Evolutionary conservation across 2,797 vertebrate species (phyloP).

Genomic region (Urosaurus nigricauda): DNA sequence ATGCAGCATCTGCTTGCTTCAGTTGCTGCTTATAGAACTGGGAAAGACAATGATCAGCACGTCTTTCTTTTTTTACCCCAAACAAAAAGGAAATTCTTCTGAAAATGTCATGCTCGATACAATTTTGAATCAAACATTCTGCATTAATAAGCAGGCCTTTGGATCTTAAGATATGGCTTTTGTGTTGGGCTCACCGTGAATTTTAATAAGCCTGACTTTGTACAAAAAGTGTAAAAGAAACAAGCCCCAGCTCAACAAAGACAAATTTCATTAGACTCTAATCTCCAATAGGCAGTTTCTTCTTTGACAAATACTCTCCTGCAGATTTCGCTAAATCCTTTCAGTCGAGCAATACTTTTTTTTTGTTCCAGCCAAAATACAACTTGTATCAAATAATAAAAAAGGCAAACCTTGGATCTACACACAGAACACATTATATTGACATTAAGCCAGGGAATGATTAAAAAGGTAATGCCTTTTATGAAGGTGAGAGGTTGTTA

Average conservation of each 20-base stretch:
- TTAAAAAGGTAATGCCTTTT: slow-evolving; percentile 36
- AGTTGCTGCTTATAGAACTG: slow-evolving; percentile 62
- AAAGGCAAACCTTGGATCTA: neutral
- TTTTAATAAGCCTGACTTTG: slow-evolving; percentile 66
- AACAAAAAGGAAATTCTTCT: slow-evolving; percentile 63
- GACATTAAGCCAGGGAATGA: neutral
- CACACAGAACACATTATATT: fast-evolving
- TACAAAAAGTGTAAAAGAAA: slow-evolving; percentile 46
- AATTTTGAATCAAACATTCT: slow-evolving; percentile 52
- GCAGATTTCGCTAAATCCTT: slow-evolving; percentile 52
- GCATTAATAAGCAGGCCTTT: slow-evolving; percentile 56
- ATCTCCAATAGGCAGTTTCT: slow-evolving; percentile 59
- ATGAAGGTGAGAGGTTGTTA: slow-evolving; percentile 67
- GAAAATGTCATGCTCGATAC: slow-evolving; percentile 51
- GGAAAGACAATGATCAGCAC: slow-evolving; percentile 62
- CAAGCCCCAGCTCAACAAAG: slow-evolving; percentile 53
- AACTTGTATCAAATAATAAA: slow-evolving; percentile 24
- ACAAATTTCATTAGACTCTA: slow-evolving; percentile 72
- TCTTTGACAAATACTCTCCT: slow-evolving; percentile 54
- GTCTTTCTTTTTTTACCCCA: slow-evolving; percentile 63
- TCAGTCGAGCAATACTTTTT: slow-evolving; percentile 54
- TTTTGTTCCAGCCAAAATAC: slow-evolving; percentile 61
- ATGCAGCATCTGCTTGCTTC: slow-evolving; percentile 66
- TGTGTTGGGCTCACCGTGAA: slow-evolving; percentile 55
- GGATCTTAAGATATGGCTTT: slow-evolving; percentile 58